phyloP scores from a whole-genome alignment of 37 sponge, comb jelly and placozoan genomes.

The Axinella damicornis region DNA sequence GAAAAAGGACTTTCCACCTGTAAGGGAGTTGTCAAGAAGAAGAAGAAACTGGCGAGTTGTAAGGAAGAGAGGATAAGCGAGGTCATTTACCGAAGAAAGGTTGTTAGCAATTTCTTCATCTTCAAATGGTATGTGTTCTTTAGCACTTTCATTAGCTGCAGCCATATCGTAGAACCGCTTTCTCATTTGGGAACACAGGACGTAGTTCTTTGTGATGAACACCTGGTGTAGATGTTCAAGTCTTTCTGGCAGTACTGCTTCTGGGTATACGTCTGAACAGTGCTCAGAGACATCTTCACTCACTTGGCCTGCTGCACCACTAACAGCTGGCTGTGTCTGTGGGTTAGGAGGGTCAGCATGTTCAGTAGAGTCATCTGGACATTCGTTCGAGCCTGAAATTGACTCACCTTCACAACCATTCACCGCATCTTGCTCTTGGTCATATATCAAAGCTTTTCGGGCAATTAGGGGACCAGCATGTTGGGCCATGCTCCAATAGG shows the following conservation, averaged over 20 bases:
- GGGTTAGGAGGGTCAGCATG: not conserved
- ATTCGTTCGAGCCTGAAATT: too few species aligned
- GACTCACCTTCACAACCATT: not conserved
- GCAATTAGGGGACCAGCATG: conserved; percentile 21
- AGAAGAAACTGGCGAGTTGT: conserved; percentile 76
- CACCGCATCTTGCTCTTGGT: not conserved
- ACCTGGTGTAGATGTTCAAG: conserved; percentile 81
- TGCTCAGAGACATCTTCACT: conserved; percentile 4
- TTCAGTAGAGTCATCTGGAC: not conserved
- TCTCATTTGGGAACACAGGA: conserved; percentile 76
- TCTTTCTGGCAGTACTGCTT: not conserved
- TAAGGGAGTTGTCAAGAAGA: conserved; percentile 77
- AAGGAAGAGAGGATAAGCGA: conserved; percentile 75
- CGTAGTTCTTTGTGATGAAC: conserved; percentile 85
- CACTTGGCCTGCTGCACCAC: not conserved
- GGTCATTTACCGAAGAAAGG: conserved; percentile 24
- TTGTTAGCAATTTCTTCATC: conserved; percentile 7
- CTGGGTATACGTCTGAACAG: not conserved
- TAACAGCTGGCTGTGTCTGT: not conserved
- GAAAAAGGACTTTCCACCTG: conserved; percentile 40
- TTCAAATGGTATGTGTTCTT: conserved; percentile 40
- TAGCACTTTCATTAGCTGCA: not conserved
- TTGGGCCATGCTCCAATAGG: conserved; percentile 57
- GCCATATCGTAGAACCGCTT: conserved; percentile 78
- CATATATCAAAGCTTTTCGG: not conserved